Percentiles rank a stretch among this genome's conserved stretches.
phyloP scores from a whole-genome alignment of 2,888 invertebrate genomes.

The Unio delphinus region DNA sequence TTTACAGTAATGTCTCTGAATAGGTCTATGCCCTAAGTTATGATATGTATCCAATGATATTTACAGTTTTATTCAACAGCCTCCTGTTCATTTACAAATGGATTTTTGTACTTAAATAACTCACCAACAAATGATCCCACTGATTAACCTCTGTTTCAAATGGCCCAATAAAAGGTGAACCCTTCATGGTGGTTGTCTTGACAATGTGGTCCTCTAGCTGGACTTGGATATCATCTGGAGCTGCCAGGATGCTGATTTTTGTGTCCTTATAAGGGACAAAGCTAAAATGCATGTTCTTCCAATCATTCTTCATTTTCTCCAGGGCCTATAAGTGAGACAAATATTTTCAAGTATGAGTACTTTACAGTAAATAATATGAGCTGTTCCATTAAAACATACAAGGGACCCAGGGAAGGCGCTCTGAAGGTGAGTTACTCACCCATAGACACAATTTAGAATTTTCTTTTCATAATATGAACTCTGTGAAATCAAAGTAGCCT shows the following conservation, averaged over 20 bases:
- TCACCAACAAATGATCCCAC: slow-evolving; percentile 67
- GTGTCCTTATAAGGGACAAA: slow-evolving; percentile 69
- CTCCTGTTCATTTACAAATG: too few species aligned
- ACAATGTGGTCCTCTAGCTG: slow-evolving; percentile 70
- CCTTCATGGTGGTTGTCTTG: slow-evolving; percentile 71
- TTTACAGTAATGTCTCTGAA: too few species aligned
- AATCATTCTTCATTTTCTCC: slow-evolving; percentile 68
- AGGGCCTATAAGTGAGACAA: slow-evolving; percentile 56
- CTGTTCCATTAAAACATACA: too few species aligned
- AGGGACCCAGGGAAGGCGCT: too few species aligned
- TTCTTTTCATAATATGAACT: too few species aligned
- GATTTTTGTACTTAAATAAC: slow-evolving; percentile 4
- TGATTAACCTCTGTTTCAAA: slow-evolving; percentile 68
- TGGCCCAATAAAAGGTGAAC: slow-evolving; percentile 70
- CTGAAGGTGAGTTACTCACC: too few species aligned
- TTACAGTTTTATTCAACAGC: too few species aligned
- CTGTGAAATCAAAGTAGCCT: too few species aligned
- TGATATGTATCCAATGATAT: too few species aligned
- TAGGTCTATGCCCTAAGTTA: too few species aligned
- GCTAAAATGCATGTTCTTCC: slow-evolving; percentile 65
- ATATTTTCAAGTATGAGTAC: background rate
- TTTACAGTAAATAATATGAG: background rate
- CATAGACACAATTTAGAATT: too few species aligned
- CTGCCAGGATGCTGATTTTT: slow-evolving; percentile 63
- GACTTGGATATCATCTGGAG: slow-evolving; percentile 70